Percentiles rank a stretch among this genome's conserved stretches.
These are phyloP conservation scores for Epizoanthus scotinus DNA, from an alignment of 92 coral and sea anemone species.

Conservation along the genomic window DNA sequence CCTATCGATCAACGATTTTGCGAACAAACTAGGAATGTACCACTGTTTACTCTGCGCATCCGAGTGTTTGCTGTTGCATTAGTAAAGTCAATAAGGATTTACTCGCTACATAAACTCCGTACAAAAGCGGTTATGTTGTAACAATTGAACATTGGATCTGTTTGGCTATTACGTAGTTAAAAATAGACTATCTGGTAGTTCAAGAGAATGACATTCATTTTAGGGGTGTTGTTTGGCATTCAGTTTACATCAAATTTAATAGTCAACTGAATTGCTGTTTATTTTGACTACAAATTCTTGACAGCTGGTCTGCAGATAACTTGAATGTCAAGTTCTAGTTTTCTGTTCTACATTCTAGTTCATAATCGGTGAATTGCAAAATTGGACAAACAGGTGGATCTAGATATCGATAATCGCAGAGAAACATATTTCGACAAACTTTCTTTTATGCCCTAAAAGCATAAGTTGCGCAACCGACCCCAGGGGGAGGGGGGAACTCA, in stretches of 20 bases:
- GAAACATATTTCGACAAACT: slow-evolving; percentile 1
- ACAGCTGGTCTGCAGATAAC: not conserved
- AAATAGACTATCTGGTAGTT: not conserved
- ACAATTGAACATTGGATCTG: slow-evolving; percentile 3
- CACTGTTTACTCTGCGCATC: slow-evolving; percentile 21
- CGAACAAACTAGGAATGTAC: slow-evolving; percentile 37
- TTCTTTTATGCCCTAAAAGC: not conserved
- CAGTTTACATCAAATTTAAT: not conserved
- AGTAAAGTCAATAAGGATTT: slow-evolving; percentile 69
- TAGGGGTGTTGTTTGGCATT: slow-evolving; percentile 28
- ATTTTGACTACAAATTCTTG: slow-evolving; percentile 9
- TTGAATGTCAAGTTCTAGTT: too few species aligned
- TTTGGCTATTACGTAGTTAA: slow-evolving; percentile 20
- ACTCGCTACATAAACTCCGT: not conserved
- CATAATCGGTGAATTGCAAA: not conserved
- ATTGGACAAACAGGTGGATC: not conserved
- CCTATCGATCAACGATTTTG: slow-evolving; percentile 12
- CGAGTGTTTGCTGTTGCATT: slow-evolving; percentile 63
- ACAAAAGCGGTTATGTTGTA: not conserved
- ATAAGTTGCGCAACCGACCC: not conserved
- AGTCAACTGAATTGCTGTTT: not conserved
- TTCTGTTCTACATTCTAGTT: not conserved
- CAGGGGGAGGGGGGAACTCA: too few species aligned
- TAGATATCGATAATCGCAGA: not conserved
- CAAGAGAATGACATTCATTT: slow-evolving; percentile 3